Evolutionary conservation across 2,113 vertebrate species (phyloP).

Genomic region (Macroglossus sobrinus): DNA sequence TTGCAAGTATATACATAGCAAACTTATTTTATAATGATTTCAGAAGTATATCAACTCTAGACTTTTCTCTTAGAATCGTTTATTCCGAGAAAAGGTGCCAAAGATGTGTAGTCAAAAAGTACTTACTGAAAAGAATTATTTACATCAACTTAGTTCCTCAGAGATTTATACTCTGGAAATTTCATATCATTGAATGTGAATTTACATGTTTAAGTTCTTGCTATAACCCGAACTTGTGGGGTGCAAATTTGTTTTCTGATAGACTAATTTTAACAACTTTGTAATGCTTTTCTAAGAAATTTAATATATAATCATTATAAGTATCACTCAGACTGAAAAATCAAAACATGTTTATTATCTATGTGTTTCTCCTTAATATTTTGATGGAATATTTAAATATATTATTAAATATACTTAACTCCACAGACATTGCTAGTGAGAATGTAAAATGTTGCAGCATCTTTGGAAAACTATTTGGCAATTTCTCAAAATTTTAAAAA

Average conservation of each 20-base stretch:
- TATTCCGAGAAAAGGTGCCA: background rate
- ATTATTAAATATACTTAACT: background rate
- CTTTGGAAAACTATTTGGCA: background rate
- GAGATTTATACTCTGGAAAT: background rate
- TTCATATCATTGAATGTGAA: background rate
- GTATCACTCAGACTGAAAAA: background rate
- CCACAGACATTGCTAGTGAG: background rate
- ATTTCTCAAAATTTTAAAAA: background rate
- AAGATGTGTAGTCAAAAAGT: background rate
- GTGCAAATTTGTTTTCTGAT: background rate
- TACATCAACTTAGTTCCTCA: background rate
- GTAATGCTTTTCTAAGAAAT: background rate
- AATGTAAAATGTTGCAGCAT: background rate
- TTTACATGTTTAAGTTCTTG: background rate
- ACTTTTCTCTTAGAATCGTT: background rate
- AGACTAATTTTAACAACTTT: background rate
- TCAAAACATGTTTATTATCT: background rate
- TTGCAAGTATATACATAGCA: background rate
- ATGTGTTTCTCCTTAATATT: background rate
- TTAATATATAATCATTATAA: background rate
- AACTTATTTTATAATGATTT: conserved; percentile 3
- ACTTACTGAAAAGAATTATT: background rate
- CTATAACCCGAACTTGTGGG: background rate
- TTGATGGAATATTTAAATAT: background rate
- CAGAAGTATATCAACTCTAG: background rate